These are phyloP conservation scores for Platyura marginata DNA, from an alignment of 1,140 invertebrate genomes.

Conservation along the genomic window DNA sequence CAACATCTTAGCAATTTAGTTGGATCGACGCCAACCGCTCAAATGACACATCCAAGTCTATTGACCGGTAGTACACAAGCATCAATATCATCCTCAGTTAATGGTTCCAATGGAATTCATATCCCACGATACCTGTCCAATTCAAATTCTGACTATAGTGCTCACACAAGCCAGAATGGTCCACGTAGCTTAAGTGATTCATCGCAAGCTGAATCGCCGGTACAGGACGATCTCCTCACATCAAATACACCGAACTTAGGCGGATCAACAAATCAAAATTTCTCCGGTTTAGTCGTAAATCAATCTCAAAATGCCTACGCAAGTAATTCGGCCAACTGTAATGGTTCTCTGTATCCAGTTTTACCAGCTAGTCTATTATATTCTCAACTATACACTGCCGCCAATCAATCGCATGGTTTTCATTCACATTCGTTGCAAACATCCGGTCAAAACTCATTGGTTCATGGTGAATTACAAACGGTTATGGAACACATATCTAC, in stretches of 20 bases:
- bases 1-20: slow-evolving; percentile 55
- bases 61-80: slow-evolving; percentile 17
- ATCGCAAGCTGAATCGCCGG: slow-evolving; percentile 62
- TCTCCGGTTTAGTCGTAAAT: slow-evolving; percentile 16
- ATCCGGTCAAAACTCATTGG: slow-evolving; percentile 33
- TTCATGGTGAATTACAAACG: slow-evolving; percentile 44
- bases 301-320: slow-evolving; percentile 19
- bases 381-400: slow-evolving; percentile 60
- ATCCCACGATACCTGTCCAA: not conserved
- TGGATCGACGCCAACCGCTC: slow-evolving; percentile 30
- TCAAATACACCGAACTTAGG: slow-evolving; percentile 30
- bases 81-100: slow-evolving; percentile 25
- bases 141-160: slow-evolving; percentile 14
- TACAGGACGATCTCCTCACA: slow-evolving; percentile 51
- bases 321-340: slow-evolving; percentile 25
- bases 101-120: slow-evolving; percentile 16
- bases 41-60: slow-evolving; percentile 24
- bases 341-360: slow-evolving; percentile 49
- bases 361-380: slow-evolving; percentile 61
- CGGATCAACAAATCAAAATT: slow-evolving; percentile 19
- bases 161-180: slow-evolving; percentile 24
- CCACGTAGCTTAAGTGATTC: slow-evolving; percentile 58
- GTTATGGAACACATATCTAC: slow-evolving; percentile 55
- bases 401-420: slow-evolving; percentile 57
- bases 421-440: slow-evolving; percentile 43